These are phyloP conservation scores for Podarcis lilfordi DNA, from an alignment of 2,797 vertebrate genomes.

Conservation along the genomic window DNA sequence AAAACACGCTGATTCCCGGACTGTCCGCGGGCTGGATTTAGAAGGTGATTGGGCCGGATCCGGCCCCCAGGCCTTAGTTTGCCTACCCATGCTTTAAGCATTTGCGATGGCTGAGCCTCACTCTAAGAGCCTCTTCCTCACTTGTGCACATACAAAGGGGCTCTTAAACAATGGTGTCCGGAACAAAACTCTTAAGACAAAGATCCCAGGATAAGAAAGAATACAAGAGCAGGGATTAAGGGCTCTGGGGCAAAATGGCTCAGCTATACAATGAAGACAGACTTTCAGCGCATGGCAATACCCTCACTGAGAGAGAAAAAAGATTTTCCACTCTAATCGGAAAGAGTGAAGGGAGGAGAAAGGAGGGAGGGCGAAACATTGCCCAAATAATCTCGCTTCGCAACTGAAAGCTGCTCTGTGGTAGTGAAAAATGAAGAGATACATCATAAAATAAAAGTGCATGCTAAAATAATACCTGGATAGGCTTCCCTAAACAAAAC, in stretches of 20 bases:
- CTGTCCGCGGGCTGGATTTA: no score
- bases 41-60: no score
- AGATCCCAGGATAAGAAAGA: constrained; percentile 5
- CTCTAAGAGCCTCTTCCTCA: neutral
- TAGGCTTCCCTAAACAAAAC: no score
- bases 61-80: no score
- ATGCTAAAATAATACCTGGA: no score
- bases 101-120: neutral
- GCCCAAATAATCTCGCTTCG: neutral
- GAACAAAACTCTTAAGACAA: constrained; percentile 1
- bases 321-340: neutral
- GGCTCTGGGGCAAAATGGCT: neutral
- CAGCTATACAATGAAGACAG: neutral
- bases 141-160: neutral
- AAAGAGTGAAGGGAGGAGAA: neutral
- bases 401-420: neutral
- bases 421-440: neutral
- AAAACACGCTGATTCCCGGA: no score
- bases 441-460: no score
- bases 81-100: neutral
- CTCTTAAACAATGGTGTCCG: neutral
- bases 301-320: neutral
- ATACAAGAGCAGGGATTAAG: constrained; percentile 14
- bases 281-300: neutral
- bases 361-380: neutral